A percentile compares a stretch with the other conserved stretches of the same genome.
phyloP scores from a whole-genome alignment of 1,140 invertebrate species.

The Pentalonia nigronervosa region DNA sequence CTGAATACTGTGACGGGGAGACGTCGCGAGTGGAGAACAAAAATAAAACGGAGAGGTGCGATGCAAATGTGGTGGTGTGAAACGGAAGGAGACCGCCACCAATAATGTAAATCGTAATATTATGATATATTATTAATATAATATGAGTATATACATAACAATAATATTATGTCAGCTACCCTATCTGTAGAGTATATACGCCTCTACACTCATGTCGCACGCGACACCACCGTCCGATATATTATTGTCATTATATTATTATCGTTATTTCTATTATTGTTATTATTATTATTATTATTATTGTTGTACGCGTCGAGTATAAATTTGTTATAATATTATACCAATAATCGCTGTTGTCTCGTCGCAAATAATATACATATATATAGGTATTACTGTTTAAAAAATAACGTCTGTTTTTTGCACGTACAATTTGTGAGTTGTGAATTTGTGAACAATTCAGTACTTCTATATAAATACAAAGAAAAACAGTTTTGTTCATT shows the following conservation, averaged over 20 bases:
- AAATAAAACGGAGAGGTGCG: background rate
- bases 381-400: background rate
- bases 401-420: background rate
- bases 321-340: background rate
- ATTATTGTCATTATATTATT: background rate
- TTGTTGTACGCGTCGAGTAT: background rate
- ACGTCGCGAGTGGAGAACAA: background rate
- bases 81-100: background rate
- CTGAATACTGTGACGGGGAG: background rate
- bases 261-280: background rate
- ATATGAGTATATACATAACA: background rate
- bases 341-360: background rate
- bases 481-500: conserved; percentile 14
- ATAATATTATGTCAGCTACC: background rate
- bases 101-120: background rate
- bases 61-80: too few relatives aligned
- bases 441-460: background rate
- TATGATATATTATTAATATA: background rate
- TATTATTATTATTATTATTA: too few relatives aligned
- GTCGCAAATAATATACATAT: background rate
- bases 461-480: background rate
- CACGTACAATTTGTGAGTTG: background rate
- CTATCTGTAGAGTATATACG: too few relatives aligned
- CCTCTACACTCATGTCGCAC: background rate
- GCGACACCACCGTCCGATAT: background rate